phyloP scores from a whole-genome alignment of 1,140 invertebrate species.

The Melitaea cinxia region DNA sequence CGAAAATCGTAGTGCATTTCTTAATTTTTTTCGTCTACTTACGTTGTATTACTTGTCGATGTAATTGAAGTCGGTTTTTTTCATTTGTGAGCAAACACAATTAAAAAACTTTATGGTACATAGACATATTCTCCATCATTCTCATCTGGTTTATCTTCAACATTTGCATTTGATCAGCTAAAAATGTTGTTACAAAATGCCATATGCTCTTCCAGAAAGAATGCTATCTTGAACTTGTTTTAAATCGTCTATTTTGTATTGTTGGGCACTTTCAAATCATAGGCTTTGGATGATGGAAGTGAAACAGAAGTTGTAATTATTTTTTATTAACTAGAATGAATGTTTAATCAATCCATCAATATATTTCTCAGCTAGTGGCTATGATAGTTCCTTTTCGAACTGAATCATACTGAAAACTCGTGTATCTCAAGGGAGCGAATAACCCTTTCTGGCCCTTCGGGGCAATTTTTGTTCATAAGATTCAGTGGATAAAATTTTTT shows the following conservation, averaged over 20 bases:
- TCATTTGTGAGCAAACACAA: no score
- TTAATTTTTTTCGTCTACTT: no score
- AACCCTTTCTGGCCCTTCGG: constrained; percentile 7
- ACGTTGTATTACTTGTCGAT: no score
- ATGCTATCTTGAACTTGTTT: constrained; percentile 39
- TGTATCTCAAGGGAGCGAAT: neutral
- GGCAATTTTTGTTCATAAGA: constrained; percentile 21
- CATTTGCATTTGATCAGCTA: constrained; percentile 27
- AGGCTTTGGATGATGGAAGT: constrained; percentile 40
- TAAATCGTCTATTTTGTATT: constrained; percentile 43
- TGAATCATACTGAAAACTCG: neutral
- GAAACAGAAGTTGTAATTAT: constrained; percentile 37
- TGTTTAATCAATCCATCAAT: no score
- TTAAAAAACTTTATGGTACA: no score
- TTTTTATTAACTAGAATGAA: constrained; percentile 35
- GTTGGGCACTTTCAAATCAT: constrained; percentile 35
- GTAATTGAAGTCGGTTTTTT: no score
- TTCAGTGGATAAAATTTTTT: constrained; percentile 26
- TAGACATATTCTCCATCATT: no score
- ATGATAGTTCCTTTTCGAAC: no score
- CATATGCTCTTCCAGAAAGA: constrained; percentile 41
- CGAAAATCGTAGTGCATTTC: no score
- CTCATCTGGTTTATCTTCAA: no score
- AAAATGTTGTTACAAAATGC: constrained; percentile 39
- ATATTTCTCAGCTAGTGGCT: constrained; percentile 15